Conservation (phyloP, 2,113 vertebrate genomes). For the Rhinoptilus africanus region DNA sequence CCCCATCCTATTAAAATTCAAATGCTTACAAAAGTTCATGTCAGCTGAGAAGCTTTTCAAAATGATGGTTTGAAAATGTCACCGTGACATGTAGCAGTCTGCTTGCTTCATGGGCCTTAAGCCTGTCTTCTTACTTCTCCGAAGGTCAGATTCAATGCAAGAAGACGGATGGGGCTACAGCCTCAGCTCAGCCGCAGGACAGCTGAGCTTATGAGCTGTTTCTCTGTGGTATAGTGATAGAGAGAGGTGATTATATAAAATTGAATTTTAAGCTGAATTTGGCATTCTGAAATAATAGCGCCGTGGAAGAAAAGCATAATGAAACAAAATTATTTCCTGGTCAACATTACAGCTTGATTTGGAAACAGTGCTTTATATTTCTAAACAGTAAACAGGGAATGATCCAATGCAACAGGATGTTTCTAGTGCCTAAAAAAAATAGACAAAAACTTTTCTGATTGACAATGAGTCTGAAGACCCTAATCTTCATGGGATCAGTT, state of each 20-base stretch:
- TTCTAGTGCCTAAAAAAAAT: not conserved
- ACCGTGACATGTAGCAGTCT: not conserved
- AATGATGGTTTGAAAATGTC: not conserved
- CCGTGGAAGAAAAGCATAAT: not conserved
- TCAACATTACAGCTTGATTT: not conserved
- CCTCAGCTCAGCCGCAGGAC: not conserved
- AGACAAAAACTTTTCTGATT: not conserved
- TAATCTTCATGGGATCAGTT: not conserved
- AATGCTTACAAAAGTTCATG: not conserved
- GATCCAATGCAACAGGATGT: not conserved
- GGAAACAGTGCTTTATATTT: not conserved
- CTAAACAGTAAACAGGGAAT: not conserved
- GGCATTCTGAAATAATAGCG: not conserved
- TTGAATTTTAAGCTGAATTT: conserved; percentile 26
- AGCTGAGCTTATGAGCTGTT: not conserved
- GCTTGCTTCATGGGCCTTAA: not conserved
- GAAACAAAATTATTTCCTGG: not conserved
- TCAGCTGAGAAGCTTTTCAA: not conserved
- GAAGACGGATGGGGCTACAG: not conserved
- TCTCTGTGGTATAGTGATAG: not conserved
- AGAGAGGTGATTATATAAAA: not conserved
- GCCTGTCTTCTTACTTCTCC: not conserved
- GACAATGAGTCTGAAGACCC: not conserved
- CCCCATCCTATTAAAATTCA: not conserved
- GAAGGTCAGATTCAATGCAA: not conserved